Evolutionary conservation across 2,113 vertebrate species (phyloP).

Genomic region (Neofelis nebulosa): DNA sequence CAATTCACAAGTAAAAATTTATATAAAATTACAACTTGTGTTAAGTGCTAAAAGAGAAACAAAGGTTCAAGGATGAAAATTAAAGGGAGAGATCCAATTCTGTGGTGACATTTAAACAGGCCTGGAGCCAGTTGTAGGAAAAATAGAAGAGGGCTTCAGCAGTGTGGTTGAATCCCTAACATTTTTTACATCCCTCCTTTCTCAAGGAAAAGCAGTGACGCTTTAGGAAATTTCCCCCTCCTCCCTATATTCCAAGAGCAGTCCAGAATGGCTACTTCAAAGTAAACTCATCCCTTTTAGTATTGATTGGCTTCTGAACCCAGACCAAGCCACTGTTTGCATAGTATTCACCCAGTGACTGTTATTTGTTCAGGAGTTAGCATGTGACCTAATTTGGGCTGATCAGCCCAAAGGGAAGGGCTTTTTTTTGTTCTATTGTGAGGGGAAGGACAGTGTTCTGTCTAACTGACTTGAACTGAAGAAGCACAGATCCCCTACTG

Average conservation of each 20-base stretch:
- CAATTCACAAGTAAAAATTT: background rate
- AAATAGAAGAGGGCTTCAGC: background rate
- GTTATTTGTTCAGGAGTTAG: background rate
- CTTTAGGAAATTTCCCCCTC: background rate
- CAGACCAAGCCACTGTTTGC: background rate
- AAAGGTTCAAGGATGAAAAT: background rate
- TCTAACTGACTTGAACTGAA: background rate
- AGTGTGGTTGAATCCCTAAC: background rate
- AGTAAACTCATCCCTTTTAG: background rate
- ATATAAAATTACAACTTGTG: background rate
- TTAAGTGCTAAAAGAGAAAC: slow-evolving; percentile 21
- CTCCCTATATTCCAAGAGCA: background rate
- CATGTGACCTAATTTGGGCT: background rate
- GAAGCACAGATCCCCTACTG: background rate
- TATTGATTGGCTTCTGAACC: background rate
- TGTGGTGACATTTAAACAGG: background rate
- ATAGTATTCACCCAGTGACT: background rate
- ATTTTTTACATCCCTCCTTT: background rate
- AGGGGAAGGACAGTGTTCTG: background rate
- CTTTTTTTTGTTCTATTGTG: background rate
- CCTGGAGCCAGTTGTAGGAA: background rate
- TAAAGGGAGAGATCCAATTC: background rate
- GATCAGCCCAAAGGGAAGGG: background rate
- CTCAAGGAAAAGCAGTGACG: background rate
- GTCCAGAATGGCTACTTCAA: background rate